Conservation (phyloP, 2,113 vertebrate genomes). For the Panthera tigris region DNA sequence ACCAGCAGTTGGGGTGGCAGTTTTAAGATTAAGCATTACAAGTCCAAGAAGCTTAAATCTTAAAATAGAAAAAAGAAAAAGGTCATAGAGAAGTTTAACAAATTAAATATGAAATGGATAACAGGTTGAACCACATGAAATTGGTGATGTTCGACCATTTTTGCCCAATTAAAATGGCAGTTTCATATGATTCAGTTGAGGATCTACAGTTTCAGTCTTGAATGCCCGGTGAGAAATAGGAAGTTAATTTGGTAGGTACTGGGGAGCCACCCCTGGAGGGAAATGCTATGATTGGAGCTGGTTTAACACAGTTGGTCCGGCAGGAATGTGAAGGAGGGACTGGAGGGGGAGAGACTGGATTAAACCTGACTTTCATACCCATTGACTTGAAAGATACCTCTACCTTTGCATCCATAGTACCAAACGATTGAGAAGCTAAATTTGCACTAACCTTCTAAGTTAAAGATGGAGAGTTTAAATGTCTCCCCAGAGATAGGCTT, state of each 20-base stretch:
- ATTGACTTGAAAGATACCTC: neutral
- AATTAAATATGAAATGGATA: constrained; percentile 33
- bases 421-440: neutral
- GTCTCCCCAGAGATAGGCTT: neutral
- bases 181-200: neutral
- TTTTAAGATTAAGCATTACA: constrained; percentile 22
- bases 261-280: neutral
- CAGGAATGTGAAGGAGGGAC: neutral
- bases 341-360: neutral
- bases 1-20: neutral
- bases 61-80: constrained; percentile 26
- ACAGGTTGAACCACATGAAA: neutral
- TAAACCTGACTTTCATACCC: neutral
- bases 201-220: neutral
- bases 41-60: constrained; percentile 38
- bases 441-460: constrained; percentile 31
- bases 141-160: constrained; percentile 14
- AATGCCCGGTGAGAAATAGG: neutral
- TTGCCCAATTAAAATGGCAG: constrained; percentile 4
- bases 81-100: neutral
- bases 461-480: constrained; percentile 29
- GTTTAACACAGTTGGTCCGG: neutral
- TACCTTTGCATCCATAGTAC: neutral
- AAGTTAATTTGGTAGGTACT: constrained; percentile 22
- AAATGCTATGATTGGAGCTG: neutral